phyloP scores from a whole-genome alignment of 1,140 invertebrate genomes.

The Eupristina koningsbergeri region DNA sequence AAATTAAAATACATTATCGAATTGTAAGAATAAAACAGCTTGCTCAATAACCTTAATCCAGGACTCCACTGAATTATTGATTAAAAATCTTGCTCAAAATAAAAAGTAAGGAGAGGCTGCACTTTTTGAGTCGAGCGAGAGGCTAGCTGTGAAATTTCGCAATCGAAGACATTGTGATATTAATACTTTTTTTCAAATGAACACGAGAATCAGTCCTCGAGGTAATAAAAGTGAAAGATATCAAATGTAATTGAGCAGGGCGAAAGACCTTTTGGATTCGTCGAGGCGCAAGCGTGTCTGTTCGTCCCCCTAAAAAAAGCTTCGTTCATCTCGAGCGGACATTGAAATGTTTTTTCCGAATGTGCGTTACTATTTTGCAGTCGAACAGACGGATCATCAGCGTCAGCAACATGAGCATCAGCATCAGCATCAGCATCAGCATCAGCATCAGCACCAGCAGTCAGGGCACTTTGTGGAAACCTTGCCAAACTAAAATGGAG shows the following conservation, averaged over 20 bases:
- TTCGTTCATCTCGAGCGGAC: background rate
- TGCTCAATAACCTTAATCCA: background rate
- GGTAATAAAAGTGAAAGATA: background rate
- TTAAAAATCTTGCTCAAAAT: background rate
- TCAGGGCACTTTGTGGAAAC: background rate
- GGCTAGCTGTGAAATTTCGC: background rate
- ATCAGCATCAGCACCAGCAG: too few species aligned
- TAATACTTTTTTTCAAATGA: background rate
- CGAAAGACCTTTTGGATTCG: background rate
- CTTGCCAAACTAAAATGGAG: background rate
- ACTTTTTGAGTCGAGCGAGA: background rate
- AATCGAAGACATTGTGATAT: background rate
- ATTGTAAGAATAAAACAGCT: conserved; percentile 25
- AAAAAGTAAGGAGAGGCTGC: background rate
- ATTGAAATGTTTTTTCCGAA: background rate
- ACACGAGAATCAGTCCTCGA: too few species aligned
- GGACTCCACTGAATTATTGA: background rate
- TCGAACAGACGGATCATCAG: too few species aligned
- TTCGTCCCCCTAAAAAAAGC: background rate
- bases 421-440: too few species aligned
- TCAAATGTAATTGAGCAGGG: background rate
- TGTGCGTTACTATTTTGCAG: too few species aligned
- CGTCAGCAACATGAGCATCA: too few species aligned
- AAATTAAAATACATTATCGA: conserved; percentile 28
- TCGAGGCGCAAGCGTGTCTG: background rate